phyloP scores from a whole-genome alignment of 2,113 vertebrate species.

The Desmodus rotundus region DNA sequence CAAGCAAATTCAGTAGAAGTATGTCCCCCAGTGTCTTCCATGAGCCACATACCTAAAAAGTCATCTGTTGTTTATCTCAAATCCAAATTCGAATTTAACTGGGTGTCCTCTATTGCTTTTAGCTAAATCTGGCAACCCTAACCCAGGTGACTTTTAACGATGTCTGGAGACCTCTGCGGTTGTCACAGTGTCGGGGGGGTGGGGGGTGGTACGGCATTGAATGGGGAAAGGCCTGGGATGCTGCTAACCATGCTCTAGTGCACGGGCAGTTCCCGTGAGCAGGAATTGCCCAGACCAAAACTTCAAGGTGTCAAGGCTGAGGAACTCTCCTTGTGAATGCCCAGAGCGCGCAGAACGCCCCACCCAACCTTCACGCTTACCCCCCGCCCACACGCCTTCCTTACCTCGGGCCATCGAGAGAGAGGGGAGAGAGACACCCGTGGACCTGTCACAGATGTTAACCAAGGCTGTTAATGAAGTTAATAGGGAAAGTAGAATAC shows the following conservation, averaged over 20 bases:
- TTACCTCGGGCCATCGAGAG: too few relatives aligned
- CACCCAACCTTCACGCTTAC: too few relatives aligned
- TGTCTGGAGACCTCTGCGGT: background rate
- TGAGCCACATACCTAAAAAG: background rate
- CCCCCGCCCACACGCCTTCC: background rate
- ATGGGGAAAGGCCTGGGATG: too few relatives aligned
- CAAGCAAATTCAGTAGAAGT: background rate
- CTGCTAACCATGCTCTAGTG: background rate
- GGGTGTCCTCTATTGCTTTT: background rate
- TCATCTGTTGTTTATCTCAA: background rate
- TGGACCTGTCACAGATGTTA: accelerated
- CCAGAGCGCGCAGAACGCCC: background rate
- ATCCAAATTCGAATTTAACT: background rate
- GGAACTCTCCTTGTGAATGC: background rate
- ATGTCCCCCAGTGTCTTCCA: background rate
- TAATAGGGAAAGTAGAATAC: background rate
- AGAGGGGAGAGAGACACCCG: background rate
- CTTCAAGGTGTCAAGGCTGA: background rate
- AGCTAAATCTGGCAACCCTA: background rate
- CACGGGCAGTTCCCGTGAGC: background rate
- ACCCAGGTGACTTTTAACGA: background rate
- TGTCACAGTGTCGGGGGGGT: background rate
- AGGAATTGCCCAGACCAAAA: background rate
- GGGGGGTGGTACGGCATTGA: background rate
- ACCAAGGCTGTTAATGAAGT: background rate